Conservation (phyloP, 2,797 vertebrate species). For the Helicolenus hilgendorfi region DNA sequence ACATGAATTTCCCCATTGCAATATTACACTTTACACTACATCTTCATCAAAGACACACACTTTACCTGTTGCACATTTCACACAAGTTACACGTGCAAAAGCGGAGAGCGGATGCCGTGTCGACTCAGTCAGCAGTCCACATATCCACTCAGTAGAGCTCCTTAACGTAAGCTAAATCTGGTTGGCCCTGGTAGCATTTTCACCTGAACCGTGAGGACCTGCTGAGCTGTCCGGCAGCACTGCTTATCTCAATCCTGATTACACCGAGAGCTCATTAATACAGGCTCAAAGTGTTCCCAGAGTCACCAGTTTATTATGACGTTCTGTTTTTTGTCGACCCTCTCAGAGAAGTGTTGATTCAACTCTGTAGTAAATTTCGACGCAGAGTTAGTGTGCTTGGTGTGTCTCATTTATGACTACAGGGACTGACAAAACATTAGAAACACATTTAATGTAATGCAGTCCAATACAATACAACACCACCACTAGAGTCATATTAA, state of each 20-base stretch:
- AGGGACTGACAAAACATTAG: neutral
- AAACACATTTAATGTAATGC: neutral
- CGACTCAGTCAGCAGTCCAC: constrained; percentile 11
- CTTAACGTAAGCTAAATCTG: constrained; percentile 16
- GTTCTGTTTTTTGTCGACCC: neutral
- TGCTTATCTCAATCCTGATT: constrained; percentile 30
- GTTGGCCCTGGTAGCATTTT: neutral
- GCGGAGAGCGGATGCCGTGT: neutral
- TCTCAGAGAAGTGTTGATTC: too few species aligned
- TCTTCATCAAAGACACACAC: neutral
- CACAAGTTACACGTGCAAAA: neutral
- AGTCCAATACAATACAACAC: neutral
- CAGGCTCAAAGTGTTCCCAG: neutral
- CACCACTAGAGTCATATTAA: neutral
- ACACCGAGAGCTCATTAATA: constrained; percentile 10
- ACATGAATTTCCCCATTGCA: neutral
- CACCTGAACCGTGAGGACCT: neutral
- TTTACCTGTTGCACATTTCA: neutral
- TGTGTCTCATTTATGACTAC: neutral
- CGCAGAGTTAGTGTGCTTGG: neutral
- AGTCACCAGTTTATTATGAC: neutral
- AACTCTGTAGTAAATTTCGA: neutral
- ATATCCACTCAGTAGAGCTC: neutral
- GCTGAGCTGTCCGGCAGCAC: neutral
- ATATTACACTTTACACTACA: neutral